Conservation (phyloP, 2,113 vertebrate species). For the Peromyscus leucopus region DNA sequence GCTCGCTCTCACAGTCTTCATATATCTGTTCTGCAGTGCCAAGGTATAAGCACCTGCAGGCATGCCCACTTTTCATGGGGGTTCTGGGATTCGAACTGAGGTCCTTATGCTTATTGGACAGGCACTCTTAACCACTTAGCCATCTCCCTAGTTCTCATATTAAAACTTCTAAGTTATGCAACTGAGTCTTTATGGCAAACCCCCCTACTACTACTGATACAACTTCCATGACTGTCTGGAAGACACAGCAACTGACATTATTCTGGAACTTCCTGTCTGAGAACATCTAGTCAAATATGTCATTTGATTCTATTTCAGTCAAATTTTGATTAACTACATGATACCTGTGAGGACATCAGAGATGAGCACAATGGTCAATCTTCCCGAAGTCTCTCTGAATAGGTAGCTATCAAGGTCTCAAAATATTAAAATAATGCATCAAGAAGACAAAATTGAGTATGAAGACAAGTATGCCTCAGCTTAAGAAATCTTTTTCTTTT, state of each 20-base stretch:
- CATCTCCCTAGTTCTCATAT: neutral
- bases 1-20: neutral
- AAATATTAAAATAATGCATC: neutral
- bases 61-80: neutral
- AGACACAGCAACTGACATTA: neutral
- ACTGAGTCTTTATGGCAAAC: neutral
- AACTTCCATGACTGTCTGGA: neutral
- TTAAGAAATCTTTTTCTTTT: neutral
- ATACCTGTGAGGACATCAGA: neutral
- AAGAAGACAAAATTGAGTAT: neutral
- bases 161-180: neutral
- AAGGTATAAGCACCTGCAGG: neutral
- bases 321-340: neutral
- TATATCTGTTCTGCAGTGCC: neutral
- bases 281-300: slow-evolving; percentile 18
- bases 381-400: neutral
- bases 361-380: neutral
- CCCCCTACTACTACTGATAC: neutral
- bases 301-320: neutral
- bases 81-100: neutral
- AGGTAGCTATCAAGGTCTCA: neutral
- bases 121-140: neutral
- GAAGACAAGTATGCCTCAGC: neutral
- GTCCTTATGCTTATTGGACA: neutral
- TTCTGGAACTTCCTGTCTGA: neutral